Evolutionary conservation across 2,113 vertebrate genomes (phyloP), one percentile per base, ranked within the genome.

Genomic region (Athene noctua): DNA sequence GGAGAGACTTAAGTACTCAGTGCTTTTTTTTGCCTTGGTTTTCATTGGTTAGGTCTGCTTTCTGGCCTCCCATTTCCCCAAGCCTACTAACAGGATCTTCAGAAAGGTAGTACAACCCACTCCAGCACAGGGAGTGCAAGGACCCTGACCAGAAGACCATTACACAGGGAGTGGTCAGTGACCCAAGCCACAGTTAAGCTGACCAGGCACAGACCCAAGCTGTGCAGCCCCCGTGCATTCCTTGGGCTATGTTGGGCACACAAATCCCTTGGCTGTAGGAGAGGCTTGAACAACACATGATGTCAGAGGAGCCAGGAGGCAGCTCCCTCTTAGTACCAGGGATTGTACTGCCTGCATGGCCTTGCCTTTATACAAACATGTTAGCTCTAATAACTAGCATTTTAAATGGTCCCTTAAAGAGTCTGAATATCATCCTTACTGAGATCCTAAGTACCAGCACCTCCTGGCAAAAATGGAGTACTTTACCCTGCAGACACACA

Each of bases 51-150:
- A 52, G 23, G 5, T 46, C 34, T 21, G 27, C 36, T 38, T 59
- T 58, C 52, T 32, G 13, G 34, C 20, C 44, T 72, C 16, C 6
- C 4, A 11, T 8, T 32, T 82, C 13, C 19, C 29, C 5, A 2
- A 46, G 40, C 32, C 29, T 57, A 29, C 49, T 13, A 36, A 30
- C 3, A 51, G 23, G 8, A 55, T 3, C 34, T 54, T 49, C 22
- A 47, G 65, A 51, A 73, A 51, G 4, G 18, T 5, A 30, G 34
- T 9, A 46, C 22, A 34, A 34, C 10, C 7, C 15, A 8, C 3
- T 1, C 13, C 5, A 1, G 29, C 12, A 32, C 66, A 36, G 26
- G 21, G 20, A 75, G 13, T 0, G 11, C 1, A 2, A 29, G 3
- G 0, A 21, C 47, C 44, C 22, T 68, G 42, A 67, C 27, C 36